Base-by-base conservation (phyloP, 2,797 vertebrate species). In the Hipposideros larvatus region DNA sequence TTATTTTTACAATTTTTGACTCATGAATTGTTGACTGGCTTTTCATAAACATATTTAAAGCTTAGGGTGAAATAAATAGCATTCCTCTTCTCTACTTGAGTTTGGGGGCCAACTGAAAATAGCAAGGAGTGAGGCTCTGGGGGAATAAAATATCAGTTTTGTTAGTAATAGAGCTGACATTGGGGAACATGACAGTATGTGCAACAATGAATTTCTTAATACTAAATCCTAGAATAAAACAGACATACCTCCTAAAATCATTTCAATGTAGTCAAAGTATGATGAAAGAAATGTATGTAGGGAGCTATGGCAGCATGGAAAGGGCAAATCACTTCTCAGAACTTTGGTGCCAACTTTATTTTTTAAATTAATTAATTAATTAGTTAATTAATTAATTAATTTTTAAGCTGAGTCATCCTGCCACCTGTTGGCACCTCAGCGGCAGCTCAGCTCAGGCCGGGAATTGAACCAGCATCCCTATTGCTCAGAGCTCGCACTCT, bases 21-120 rank as follows among this genome's bases (percentile, higher is more conserved):
- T 93, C 19, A 53, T 63, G 53, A 87, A 94, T 46, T 94, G 7
- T 66, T 94, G 48, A 93, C 31, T 57, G 46, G 59, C n/a, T 75
- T 21, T 80, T 86, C 24, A 34, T 65, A 28, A 59, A 59, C 46
- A 26, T 73, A 16, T n/a, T 86, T 71, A 94, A 63, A 46, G 22
- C 19, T 91, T 79, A 77, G 28, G n/a, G 26, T 48, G 41, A 11
- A 85, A 82, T 66, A 83, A 80, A 85, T 74, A 86, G 2, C 46
- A 77, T 65, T 16, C 15, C 13, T 82, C 46, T 75, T 87, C 11
- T 70, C 77, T n/a, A 86, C 63, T 15, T 80, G 53, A 85, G 14
- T 95, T 93, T 85, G 46, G 16, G 82, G 83, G 75, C 11, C 10
- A 59, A 28, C 24, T 43, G 46, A 70, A 74, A 63, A 41, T 48